Conservation (phyloP, 2,113 vertebrate genomes). For the Gobius niger region DNA sequence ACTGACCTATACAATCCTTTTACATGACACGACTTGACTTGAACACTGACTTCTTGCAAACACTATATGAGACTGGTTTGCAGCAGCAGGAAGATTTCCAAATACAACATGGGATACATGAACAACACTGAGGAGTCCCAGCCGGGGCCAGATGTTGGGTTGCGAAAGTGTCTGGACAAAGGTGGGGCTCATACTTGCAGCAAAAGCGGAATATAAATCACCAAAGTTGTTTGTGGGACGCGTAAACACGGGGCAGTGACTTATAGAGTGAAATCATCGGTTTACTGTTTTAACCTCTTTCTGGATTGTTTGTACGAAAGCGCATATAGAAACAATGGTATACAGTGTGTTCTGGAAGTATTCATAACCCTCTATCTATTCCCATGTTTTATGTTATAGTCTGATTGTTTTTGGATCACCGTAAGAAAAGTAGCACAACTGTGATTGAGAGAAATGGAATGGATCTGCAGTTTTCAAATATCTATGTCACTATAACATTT, state of each 20-base stretch:
- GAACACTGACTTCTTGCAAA: constrained; percentile 31
- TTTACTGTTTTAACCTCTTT: constrained; percentile 14
- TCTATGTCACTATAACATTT: no score
- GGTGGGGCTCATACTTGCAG: constrained; percentile 55
- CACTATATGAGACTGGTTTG: constrained; percentile 46
- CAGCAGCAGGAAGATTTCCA: constrained; percentile 66
- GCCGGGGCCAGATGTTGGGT: constrained; percentile 64
- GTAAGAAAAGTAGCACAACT: no score
- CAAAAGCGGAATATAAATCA: constrained; percentile 34
- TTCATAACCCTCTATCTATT: not conserved
- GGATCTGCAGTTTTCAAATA: no score
- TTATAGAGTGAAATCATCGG: constrained; percentile 23
- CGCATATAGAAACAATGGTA: not conserved
- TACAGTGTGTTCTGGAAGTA: not conserved
- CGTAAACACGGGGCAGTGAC: constrained; percentile 32
- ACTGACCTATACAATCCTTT: constrained; percentile 5
- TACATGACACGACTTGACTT: constrained; percentile 15
- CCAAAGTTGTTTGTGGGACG: constrained; percentile 46
- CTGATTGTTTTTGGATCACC: no score
- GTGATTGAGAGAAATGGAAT: no score
- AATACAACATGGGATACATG: constrained; percentile 67
- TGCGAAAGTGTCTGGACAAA: constrained; percentile 62
- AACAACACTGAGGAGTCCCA: constrained; percentile 43
- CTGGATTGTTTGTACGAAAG: constrained; percentile 3
- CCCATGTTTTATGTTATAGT: no score